Conservation (phyloP, 2,888 invertebrate genomes). For the Ophion ellenae region DNA sequence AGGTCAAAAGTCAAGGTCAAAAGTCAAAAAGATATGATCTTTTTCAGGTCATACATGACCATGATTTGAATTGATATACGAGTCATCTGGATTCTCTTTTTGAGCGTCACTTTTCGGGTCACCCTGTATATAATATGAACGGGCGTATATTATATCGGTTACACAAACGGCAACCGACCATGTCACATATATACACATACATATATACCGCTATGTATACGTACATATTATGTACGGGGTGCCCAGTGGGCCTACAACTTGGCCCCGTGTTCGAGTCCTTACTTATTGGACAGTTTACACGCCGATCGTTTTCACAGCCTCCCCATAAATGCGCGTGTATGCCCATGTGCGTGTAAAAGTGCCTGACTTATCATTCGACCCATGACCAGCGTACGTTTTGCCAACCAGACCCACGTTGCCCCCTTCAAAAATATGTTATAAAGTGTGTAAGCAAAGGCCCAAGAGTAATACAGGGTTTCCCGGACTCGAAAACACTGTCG, state of each 20-base stretch:
- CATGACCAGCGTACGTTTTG: constrained; percentile 29
- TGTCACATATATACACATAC: constrained; percentile 14
- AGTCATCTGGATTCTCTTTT: no score
- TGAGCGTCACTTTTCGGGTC: no score
- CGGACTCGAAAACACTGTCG: no score
- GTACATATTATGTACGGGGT: constrained; percentile 75
- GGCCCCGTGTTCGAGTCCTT: constrained; percentile 78
- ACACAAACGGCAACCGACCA: constrained; percentile 52
- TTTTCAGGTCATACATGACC: no score
- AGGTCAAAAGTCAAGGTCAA: no score
- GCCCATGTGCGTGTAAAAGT: not conserved
- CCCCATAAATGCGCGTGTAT: constrained; percentile 7
- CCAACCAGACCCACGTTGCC: constrained; percentile 1
- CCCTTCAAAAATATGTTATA: constrained; percentile 11
- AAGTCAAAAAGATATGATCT: no score
- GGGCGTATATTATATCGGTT: constrained; percentile 58
- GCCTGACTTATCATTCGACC: constrained; percentile 47
- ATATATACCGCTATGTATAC: constrained; percentile 5
- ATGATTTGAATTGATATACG: no score
- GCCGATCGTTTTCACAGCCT: constrained; percentile 71
- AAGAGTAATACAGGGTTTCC: not conserved
- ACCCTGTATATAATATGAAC: constrained; percentile 27
- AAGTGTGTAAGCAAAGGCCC: not conserved
- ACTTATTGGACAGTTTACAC: constrained; percentile 83
- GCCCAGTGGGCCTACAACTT: constrained; percentile 74